These are phyloP conservation scores for Tangachromis dhanisi DNA, from an alignment of 2,113 vertebrate species.

Conservation along the genomic window DNA sequence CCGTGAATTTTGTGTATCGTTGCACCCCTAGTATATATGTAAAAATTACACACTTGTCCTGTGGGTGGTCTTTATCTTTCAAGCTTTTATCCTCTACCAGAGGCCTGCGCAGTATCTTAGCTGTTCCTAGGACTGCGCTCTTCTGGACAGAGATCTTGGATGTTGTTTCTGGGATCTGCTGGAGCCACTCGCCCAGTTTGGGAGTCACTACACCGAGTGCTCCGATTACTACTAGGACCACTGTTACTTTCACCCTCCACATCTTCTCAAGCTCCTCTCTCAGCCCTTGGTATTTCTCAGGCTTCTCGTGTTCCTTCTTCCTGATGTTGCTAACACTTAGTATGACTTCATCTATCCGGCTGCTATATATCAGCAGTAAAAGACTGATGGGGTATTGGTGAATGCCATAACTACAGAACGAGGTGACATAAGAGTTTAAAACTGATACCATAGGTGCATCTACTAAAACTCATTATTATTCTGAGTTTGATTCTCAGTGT, in stretches of 20 bases:
- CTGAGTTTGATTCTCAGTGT: neutral
- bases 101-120: neutral
- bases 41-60: neutral
- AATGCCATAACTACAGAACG: neutral
- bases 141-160: neutral
- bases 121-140: neutral
- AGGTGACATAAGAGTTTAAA: neutral
- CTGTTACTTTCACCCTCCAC: neutral
- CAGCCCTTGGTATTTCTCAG: neutral
- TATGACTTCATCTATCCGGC: neutral
- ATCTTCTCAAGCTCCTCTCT: neutral
- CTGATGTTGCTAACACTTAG: neutral
- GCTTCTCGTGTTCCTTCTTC: neutral
- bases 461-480: neutral
- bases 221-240: neutral
- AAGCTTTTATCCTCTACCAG: neutral
- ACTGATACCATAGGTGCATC: neutral
- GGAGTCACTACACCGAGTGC: neutral
- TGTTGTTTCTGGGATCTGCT: neutral
- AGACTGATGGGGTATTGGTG: neutral
- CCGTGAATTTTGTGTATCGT: no score
- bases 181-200: neutral
- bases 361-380: neutral
- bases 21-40: neutral
- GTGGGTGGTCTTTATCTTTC: neutral